Base-by-base conservation (phyloP, 2,888 invertebrate species). In the Germaria angustata region DNA sequence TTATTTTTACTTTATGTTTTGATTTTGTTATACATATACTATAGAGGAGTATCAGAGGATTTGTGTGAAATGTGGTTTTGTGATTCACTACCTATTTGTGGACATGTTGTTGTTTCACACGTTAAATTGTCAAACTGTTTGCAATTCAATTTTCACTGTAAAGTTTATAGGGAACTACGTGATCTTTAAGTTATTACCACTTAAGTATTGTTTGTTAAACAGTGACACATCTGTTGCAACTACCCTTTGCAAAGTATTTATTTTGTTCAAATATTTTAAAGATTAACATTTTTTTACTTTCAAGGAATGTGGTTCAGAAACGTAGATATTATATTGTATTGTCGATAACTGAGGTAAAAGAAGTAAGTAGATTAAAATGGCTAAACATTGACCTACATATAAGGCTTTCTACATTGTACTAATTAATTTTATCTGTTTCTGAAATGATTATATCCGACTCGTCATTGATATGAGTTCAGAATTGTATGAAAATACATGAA, bases 161-260 rank as follows among this genome's bases (percentile, higher is more conserved):
- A 9, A 51, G 36, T 11, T 22, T 39, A 66, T 3, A 24, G 13
- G 13, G 41, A 28, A 55, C 32, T 55, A 8, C 17, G 15, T 8
- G 7, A 46, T 57, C 57, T 39, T 39, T 24, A 41, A 59, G 15
- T 32, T 53, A 59, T 22, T 22, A 41, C 57, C 57, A 57, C 59
- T 59, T 39, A 59, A 59, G n/a, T 59, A 15, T 59, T 39, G 24
- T 59, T 59, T 59, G 59, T 22, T 24, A 59, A 41, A 63, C n/a
- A 63, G 0, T 44, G 61, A 63, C 24, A 46, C 63, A 65, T 65
- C 17, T 46, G 32, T 28, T 32, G 11, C 32, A 22, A 24, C 39
- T 59, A 9, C 39, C 22, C 22, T 41, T 36, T 17, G 20, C 13
- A 20, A 13, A 36, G 17, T 32, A 32, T 15, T n/a, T 53, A 39